Percentiles rank a stretch among this genome's conserved stretches.
Evolutionary conservation across 35 echinoderm and acorn worm species (phyloP).

Genomic region (Acanthaster planci): DNA sequence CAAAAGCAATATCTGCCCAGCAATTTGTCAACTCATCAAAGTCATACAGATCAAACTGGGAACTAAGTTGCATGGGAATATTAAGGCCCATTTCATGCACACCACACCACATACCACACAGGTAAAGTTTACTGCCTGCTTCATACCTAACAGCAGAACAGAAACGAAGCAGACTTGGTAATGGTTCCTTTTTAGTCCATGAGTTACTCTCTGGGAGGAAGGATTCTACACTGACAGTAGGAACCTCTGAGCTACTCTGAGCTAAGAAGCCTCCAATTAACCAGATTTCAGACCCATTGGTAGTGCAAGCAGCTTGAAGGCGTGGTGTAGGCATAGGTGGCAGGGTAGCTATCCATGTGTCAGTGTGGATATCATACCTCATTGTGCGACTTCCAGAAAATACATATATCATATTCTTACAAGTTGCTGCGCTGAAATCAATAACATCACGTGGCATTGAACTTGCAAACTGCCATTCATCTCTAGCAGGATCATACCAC

Average conservation of each 20-base stretch:
- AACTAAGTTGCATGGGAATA: slow-evolving; percentile 52
- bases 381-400: slow-evolving; percentile 83
- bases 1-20: slow-evolving; percentile 54
- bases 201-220: slow-evolving; percentile 38
- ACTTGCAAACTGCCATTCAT: slow-evolving; percentile 69
- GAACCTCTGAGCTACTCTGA: slow-evolving; percentile 37
- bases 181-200: slow-evolving; percentile 34
- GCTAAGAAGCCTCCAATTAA: slow-evolving; percentile 62
- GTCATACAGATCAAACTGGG: slow-evolving; percentile 64
- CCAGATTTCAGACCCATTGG: slow-evolving; percentile 58
- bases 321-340: slow-evolving; percentile 68
- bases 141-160: slow-evolving; percentile 49
- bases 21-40: slow-evolving; percentile 22
- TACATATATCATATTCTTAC: slow-evolving; percentile 58
- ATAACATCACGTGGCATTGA: slow-evolving; percentile 78
- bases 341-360: slow-evolving; percentile 60
- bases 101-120: slow-evolving; percentile 74
- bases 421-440: slow-evolving; percentile 54
- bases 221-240: slow-evolving; percentile 48
- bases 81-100: slow-evolving; percentile 65
- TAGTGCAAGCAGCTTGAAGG: slow-evolving; percentile 36
- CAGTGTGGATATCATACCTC: slow-evolving; percentile 58
- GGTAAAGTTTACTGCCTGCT: slow-evolving; percentile 35
- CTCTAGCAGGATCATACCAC: slow-evolving; percentile 59
- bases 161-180: slow-evolving; percentile 55